phyloP scores from a whole-genome alignment of 2,113 vertebrate species.

The Platichthys flesus region DNA sequence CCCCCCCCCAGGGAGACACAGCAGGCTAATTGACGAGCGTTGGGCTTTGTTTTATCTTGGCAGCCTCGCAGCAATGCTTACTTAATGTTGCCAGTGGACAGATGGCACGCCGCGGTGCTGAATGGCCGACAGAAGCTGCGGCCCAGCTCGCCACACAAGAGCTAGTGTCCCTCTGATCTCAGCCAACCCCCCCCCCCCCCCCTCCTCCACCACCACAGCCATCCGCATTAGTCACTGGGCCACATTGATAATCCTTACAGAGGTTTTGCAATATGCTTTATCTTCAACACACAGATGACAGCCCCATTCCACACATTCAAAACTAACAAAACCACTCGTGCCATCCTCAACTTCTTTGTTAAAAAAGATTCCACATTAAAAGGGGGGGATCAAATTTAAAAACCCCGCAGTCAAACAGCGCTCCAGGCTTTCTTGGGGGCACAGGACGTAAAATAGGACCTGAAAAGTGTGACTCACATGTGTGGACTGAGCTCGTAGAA shows the following conservation, averaged over 20 bases:
- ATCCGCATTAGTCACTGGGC: constrained; percentile 22
- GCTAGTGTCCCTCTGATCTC: constrained; percentile 50
- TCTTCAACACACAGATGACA: constrained; percentile 29
- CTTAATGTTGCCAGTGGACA: constrained; percentile 67
- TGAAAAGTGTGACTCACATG: constrained; percentile 88
- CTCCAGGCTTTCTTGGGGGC: not conserved
- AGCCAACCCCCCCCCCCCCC: not conserved
- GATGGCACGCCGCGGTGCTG: constrained; percentile 66
- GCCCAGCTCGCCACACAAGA: constrained; percentile 32
- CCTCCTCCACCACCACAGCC: not conserved
- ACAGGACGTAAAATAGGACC: not conserved
- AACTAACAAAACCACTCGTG: not conserved
- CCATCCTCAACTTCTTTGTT: not conserved
- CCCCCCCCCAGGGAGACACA: constrained; percentile 59
- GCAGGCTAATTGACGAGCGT: constrained; percentile 73
- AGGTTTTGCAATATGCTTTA: constrained; percentile 22
- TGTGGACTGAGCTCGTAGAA: constrained; percentile 99
- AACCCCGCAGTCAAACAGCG: constrained; percentile 6
- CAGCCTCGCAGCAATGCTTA: constrained; percentile 51
- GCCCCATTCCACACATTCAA: constrained; percentile 6
- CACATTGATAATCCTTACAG: constrained; percentile 42
- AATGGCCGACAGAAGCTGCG: constrained; percentile 43
- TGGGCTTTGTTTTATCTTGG: constrained; percentile 75
- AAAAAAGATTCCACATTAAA: not conserved
- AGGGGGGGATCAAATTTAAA: not conserved